Evolutionary conservation across 2,797 vertebrate genomes (phyloP).

Genomic region (Ibycter americanus): DNA sequence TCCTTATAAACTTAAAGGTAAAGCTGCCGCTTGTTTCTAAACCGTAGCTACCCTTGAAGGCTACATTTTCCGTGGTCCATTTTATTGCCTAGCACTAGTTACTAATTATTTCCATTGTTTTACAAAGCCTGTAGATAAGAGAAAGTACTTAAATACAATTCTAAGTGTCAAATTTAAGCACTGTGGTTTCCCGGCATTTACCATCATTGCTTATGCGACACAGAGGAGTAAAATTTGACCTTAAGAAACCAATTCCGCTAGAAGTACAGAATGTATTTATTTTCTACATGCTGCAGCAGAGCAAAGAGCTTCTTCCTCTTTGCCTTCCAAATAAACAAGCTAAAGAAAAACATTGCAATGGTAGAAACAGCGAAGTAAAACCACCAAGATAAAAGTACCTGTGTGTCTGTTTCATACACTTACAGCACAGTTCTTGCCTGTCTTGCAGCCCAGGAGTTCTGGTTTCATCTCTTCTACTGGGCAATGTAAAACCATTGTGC

Average conservation of each 20-base stretch:
- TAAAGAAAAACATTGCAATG: not conserved
- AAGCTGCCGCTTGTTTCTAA: not conserved
- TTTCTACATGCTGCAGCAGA: not conserved
- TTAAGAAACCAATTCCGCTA: not conserved
- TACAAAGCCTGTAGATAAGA: not conserved
- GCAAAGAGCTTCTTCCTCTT: not conserved
- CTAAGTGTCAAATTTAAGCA: not conserved
- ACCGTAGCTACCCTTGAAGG: not conserved
- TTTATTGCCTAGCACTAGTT: not conserved
- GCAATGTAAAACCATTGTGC: not conserved
- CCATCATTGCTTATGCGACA: not conserved
- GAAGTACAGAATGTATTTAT: not conserved
- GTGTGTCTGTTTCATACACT: not conserved
- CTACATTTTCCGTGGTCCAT: not conserved
- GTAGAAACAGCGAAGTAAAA: not conserved
- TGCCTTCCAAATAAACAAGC: not conserved
- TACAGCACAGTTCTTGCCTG: not conserved
- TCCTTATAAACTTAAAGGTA: constrained; percentile 3
- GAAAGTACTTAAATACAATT: not conserved
- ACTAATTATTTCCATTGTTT: not conserved
- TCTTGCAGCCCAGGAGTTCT: not conserved
- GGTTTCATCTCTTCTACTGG: not conserved
- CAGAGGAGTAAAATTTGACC: not conserved
- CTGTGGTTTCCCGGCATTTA: not conserved
- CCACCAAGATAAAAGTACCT: not conserved